Conservation (phyloP, 1,140 invertebrate genomes). For the Lethocerus indicus region DNA sequence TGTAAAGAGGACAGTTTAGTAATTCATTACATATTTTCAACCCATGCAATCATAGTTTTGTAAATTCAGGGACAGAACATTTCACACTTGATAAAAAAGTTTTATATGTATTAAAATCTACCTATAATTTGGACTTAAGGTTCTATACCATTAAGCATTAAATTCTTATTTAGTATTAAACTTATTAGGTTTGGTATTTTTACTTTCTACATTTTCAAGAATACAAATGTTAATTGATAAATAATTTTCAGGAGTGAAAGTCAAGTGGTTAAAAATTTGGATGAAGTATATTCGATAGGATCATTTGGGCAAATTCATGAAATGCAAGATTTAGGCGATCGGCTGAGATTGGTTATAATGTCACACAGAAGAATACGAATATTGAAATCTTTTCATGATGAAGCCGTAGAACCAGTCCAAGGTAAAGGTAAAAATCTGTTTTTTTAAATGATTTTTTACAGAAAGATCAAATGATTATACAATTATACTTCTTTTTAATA, state of each 20-base stretch:
- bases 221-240: background rate
- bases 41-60: too few species aligned
- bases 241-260: conserved; percentile 46
- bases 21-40: too few species aligned
- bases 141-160: too few species aligned
- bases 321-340: conserved; percentile 87
- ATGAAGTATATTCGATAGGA: conserved; percentile 82
- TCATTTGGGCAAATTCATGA: conserved; percentile 98
- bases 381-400: conserved; percentile 49
- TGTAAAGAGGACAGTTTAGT: too few species aligned
- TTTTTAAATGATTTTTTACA: too few species aligned
- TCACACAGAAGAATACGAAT: conserved; percentile 79
- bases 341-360: conserved; percentile 81
- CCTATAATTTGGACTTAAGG: background rate
- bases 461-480: too few species aligned
- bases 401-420: conserved; percentile 28
- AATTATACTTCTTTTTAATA: too few species aligned
- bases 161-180: background rate
- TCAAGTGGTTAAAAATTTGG: conserved; percentile 70
- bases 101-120: background rate
- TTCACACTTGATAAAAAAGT: background rate
- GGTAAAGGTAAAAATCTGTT: too few species aligned
- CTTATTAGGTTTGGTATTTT: background rate
- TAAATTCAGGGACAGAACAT: too few species aligned
- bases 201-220: background rate